A percentile compares a stretch with the other conserved stretches of the same genome.
phyloP scores from a whole-genome alignment of 1,140 invertebrate species.

The Steinernema khuongi region DNA sequence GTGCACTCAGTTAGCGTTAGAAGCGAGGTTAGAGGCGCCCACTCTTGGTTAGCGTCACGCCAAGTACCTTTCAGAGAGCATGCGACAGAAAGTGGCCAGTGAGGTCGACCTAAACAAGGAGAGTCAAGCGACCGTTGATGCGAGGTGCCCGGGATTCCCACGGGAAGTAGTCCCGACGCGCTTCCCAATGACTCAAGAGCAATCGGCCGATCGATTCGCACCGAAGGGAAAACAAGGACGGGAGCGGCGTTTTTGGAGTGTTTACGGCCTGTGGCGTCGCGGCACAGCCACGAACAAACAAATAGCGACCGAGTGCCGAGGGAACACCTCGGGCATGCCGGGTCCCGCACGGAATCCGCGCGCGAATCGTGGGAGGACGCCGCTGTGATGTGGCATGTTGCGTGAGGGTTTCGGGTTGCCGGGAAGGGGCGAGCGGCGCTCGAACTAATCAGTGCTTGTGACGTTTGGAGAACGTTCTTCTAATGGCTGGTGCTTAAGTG shows the following conservation, averaged over 20 bases:
- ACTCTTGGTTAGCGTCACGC: too few relatives aligned
- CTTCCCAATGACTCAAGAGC: neutral
- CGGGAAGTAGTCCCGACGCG: neutral
- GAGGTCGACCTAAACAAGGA: too few relatives aligned
- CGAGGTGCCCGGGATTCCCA: neutral
- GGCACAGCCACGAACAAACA: neutral
- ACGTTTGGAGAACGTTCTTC: neutral
- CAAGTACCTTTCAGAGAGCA: too few relatives aligned
- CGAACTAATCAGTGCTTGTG: neutral
- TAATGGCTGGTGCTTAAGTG: too few relatives aligned
- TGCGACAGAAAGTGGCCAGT: too few relatives aligned
- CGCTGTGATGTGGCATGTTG: neutral
- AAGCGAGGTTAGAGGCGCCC: too few relatives aligned
- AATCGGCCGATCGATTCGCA: neutral
- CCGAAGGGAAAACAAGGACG: neutral
- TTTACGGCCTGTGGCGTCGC: neutral
- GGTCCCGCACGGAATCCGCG: too few relatives aligned
- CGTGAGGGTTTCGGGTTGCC: neutral
- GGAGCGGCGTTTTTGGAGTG: neutral
- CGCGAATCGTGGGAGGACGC: neutral
- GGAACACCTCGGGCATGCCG: neutral
- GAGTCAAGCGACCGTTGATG: too few relatives aligned
- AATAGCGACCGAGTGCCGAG: neutral
- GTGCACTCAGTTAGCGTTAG: too few relatives aligned
- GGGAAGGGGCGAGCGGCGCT: neutral